phyloP scores from a whole-genome alignment of 2,797 vertebrate genomes.

The Poeciliopsis gracilis region DNA sequence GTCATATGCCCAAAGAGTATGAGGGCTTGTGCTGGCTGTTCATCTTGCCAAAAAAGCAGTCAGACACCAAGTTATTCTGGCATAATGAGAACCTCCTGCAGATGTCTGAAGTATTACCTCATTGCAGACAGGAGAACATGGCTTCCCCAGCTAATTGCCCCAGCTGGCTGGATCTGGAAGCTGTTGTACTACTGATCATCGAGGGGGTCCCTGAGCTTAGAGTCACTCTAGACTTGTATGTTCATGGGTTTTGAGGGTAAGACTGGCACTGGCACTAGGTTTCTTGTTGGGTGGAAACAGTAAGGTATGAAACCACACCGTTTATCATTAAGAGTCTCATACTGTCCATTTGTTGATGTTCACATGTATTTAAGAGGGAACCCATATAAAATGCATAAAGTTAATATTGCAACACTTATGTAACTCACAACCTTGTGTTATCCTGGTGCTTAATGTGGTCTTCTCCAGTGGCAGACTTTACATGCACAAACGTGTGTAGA shows the following conservation, averaged over 20 bases:
- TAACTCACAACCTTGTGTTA: constrained; percentile 34
- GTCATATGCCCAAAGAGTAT: constrained; percentile 58
- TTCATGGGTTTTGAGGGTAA: constrained; percentile 20
- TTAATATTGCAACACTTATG: constrained; percentile 31
- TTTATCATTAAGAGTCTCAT: not conserved
- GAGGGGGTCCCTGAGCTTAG: constrained; percentile 64
- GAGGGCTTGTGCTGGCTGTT: constrained; percentile 68
- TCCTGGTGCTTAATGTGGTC: constrained; percentile 21
- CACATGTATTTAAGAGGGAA: not conserved
- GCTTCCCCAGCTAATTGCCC: constrained; percentile 75
- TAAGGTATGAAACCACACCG: constrained; percentile 31
- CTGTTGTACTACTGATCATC: constrained; percentile 64
- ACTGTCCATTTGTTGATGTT: not conserved
- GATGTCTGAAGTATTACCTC: constrained; percentile 80
- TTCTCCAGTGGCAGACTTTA: constrained; percentile 34
- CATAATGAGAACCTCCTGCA: constrained; percentile 81
- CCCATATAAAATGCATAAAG: not conserved
- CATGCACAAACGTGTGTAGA: constrained; percentile 50
- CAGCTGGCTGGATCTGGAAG: constrained; percentile 74
- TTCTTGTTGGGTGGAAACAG: constrained; percentile 34
- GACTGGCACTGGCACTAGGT: constrained; percentile 23
- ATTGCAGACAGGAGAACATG: constrained; percentile 66
- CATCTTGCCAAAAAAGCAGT: constrained; percentile 65
- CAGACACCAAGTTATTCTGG: constrained; percentile 75
- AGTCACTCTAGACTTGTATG: constrained; percentile 45